Conservation (phyloP, 2,888 invertebrate species). For the Caenorhabditis afra region DNA sequence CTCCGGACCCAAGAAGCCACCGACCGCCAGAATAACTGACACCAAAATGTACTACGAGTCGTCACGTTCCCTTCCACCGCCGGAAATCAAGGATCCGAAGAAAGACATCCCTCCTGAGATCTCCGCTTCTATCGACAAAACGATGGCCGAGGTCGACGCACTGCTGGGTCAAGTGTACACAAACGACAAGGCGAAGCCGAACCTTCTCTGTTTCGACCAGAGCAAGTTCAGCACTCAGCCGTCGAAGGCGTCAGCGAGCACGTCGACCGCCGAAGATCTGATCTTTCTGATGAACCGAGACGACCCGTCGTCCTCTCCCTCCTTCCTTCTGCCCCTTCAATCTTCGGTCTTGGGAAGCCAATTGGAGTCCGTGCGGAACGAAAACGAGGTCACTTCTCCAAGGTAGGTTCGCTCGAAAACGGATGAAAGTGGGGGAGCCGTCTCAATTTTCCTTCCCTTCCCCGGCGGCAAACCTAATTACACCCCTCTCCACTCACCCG, state of each 20-base stretch:
- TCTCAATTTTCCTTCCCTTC: not conserved
- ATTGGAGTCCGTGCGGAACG: slow-evolving; percentile 54
- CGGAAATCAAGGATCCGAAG: slow-evolving; percentile 33
- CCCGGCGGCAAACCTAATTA: slow-evolving; percentile 14
- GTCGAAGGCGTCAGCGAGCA: slow-evolving; percentile 19
- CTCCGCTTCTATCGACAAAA: slow-evolving; percentile 65
- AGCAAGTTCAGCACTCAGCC: slow-evolving; percentile 27
- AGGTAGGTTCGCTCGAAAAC: slow-evolving; percentile 33
- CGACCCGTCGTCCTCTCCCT: slow-evolving; percentile 49
- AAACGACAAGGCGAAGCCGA: slow-evolving; percentile 67
- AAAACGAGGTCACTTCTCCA: slow-evolving; percentile 47
- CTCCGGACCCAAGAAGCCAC: slow-evolving; percentile 4
- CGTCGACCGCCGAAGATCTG: slow-evolving; percentile 37
- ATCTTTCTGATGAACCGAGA: slow-evolving; percentile 28
- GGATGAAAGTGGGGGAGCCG: not conserved
- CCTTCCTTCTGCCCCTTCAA: slow-evolving; percentile 58
- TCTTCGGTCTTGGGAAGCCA: slow-evolving; percentile 52
- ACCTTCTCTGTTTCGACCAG: slow-evolving; percentile 67
- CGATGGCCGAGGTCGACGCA: slow-evolving; percentile 66
- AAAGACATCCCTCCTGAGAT: slow-evolving; percentile 60
- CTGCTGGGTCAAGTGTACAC: slow-evolving; percentile 69
- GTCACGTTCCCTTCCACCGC: slow-evolving; percentile 12
- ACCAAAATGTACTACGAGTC: slow-evolving; percentile 27
- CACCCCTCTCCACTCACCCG: slow-evolving; percentile 1
- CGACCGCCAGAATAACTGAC: slow-evolving; percentile 37